Evolutionary conservation across 2,888 invertebrate genomes (phyloP).

Genomic region (Hipparchia sbordonii): DNA sequence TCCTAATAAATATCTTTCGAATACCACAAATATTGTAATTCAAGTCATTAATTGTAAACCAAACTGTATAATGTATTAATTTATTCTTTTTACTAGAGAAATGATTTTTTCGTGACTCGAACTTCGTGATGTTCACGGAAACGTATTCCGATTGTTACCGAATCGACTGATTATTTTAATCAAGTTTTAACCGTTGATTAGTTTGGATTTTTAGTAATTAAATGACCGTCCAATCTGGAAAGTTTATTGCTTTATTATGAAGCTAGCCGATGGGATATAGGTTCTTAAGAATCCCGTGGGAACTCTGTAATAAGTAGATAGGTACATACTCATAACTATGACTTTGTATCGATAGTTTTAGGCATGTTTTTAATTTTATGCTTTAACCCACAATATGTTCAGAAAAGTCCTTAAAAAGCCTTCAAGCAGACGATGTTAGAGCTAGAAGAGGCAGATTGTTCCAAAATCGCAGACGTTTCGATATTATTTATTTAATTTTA

Average conservation of each 20-base stretch:
- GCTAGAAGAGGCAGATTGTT: too few species aligned
- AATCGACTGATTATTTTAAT: slow-evolving; percentile 11
- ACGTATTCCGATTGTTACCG: slow-evolving; percentile 2
- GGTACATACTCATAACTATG: too few species aligned
- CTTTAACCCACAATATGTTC: too few species aligned
- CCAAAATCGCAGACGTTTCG: too few species aligned
- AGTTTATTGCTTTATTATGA: not conserved
- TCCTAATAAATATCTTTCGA: slow-evolving; percentile 33
- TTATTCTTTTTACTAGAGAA: slow-evolving; percentile 38
- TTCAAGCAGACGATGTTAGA: too few species aligned
- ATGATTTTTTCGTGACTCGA: slow-evolving; percentile 26
- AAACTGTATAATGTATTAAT: slow-evolving; percentile 48
- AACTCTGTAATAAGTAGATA: too few species aligned
- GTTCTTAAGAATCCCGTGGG: not conserved
- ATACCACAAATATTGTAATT: slow-evolving; percentile 52
- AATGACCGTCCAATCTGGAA: not conserved
- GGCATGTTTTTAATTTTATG: too few species aligned
- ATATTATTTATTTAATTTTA: too few species aligned
- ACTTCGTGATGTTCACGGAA: slow-evolving; percentile 3
- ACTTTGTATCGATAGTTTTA: too few species aligned
- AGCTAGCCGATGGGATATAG: not conserved
- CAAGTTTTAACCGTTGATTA: not conserved
- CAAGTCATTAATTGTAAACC: slow-evolving; percentile 53
- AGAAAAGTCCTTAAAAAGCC: too few species aligned
- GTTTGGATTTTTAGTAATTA: not conserved